Base-by-base conservation (phyloP, 2,888 invertebrate genomes). In the Stomorhina lunata region DNA sequence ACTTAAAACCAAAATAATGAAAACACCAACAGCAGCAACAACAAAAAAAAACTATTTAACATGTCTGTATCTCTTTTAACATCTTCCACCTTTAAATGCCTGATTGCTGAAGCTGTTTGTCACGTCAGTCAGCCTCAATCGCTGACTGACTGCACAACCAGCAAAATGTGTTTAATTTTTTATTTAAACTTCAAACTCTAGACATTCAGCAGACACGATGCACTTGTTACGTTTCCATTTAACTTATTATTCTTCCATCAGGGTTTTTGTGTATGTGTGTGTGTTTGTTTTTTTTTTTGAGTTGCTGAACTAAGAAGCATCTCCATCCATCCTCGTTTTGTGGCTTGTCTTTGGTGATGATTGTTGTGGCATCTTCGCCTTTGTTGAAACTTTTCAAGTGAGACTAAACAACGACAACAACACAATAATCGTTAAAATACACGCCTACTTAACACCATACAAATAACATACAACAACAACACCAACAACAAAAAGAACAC, bases 131-230 rank as follows among this genome's bases (percentile, higher is more conserved):
- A n/a, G 40, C 34, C 53, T 53, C 22, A 37, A 48, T n/a, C n/a
- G n/a, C n/a, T 68, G 48, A 50, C 32, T 69, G 61, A 77, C 32
- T 77, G 50, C 61, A 17, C 22, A 59, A 63, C 68, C 53, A 80
- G 85, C 86, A 17, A 17, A 10, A 4, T 45, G n/a, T 48, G 6
- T 72, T 9, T 37, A 32, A 17, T 25, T 59, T 68, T 59, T 68
- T 68, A 59, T 43, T 75, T 69, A 72, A 75, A 79, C 75, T 79
- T 79, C 75, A 79, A 79, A 72, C 86, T 87, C 88, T 90, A 89
- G 89, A 89, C 90, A 89, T 86, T 85, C 86, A 85, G 87, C 88
- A 89, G 89, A 89, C 90, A 88, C 57, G 66, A 50, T 87, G 86
- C 90, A 89, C 89, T 89, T 89, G 88, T 88, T 87, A 73, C 81